A percentile compares a stretch with the other conserved stretches of the same genome.
phyloP scores from a whole-genome alignment of 2,888 invertebrate genomes.

The Corythucha ciliata region DNA sequence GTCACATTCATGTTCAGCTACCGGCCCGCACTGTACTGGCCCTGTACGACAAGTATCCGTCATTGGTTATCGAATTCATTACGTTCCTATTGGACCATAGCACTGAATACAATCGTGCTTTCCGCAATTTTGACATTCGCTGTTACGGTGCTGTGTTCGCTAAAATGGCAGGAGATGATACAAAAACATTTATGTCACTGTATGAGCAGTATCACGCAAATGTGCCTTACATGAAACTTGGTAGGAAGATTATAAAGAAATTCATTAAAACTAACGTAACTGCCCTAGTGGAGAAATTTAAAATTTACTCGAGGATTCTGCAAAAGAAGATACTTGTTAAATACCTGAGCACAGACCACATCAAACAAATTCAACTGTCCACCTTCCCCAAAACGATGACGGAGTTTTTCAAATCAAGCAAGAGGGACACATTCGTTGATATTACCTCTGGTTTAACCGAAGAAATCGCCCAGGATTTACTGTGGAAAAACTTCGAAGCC shows the following conservation, averaged over 20 bases:
- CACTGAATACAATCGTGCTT: conserved; percentile 8
- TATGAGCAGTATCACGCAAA: conserved; percentile 14
- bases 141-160: conserved; percentile 13
- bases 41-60: conserved; percentile 22
- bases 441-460: neutral
- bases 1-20: neutral
- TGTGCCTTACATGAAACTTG: conserved; percentile 22
- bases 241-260: conserved; percentile 22
- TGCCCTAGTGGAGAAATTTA: conserved; percentile 11
- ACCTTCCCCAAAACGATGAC: conserved; percentile 17
- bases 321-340: conserved; percentile 13
- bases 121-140: conserved; percentile 2
- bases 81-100: conserved; percentile 15
- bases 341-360: conserved; percentile 17
- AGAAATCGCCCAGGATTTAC: neutral
- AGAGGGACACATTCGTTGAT: too few relatives aligned
- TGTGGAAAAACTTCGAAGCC: conserved; percentile 15
- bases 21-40: conserved; percentile 9
- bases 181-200: conserved; percentile 15
- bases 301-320: conserved; percentile 18
- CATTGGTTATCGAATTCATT: conserved; percentile 19
- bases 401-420: conserved; percentile 14
- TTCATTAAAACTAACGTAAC: conserved; percentile 17
- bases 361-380: conserved; percentile 16
- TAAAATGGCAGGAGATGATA: conserved; percentile 20